A percentile compares a stretch with the other conserved stretches of the same genome.
These are phyloP conservation scores for Otolemur crassicaudatus DNA, from an alignment of 2,797 vertebrate species.

Conservation along the genomic window DNA sequence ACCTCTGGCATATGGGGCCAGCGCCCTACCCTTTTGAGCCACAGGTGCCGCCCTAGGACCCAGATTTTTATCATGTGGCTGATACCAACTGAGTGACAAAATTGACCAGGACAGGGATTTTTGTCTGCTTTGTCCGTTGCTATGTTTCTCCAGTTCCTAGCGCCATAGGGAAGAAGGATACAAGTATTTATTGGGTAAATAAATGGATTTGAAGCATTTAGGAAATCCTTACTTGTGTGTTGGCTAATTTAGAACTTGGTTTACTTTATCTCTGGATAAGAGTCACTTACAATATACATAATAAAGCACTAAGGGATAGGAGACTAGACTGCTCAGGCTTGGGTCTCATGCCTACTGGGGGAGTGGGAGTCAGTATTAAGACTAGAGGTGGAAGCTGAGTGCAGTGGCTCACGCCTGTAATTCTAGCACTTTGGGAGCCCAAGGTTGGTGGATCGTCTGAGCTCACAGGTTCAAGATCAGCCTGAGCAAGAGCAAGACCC, in stretches of 20 bases:
- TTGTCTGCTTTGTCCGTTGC: not conserved
- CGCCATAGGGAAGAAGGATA: not conserved
- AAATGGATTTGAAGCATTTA: constrained; percentile 27
- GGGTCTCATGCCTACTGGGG: not conserved
- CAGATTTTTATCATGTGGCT: not conserved
- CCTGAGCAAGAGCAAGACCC: too few relatives aligned
- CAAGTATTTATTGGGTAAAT: constrained; percentile 14
- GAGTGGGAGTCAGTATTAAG: not conserved
- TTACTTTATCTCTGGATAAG: not conserved
- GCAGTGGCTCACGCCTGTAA: too few relatives aligned
- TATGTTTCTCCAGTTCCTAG: not conserved
- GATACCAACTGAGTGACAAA: not conserved
- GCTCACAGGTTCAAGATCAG: too few relatives aligned
- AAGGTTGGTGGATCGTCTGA: too few relatives aligned
- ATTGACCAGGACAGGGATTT: not conserved
- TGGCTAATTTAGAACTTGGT: constrained; percentile 38
- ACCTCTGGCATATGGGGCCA: too few relatives aligned
- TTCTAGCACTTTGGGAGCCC: too few relatives aligned
- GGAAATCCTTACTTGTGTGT: not conserved
- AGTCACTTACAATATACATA: not conserved
- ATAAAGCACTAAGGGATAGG: not conserved
- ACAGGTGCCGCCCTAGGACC: not conserved
- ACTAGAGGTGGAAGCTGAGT: not conserved
- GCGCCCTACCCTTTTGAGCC: too few relatives aligned
- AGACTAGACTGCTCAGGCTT: not conserved